Conservation (phyloP, 2,888 invertebrate genomes). For the Melipona beecheii region DNA sequence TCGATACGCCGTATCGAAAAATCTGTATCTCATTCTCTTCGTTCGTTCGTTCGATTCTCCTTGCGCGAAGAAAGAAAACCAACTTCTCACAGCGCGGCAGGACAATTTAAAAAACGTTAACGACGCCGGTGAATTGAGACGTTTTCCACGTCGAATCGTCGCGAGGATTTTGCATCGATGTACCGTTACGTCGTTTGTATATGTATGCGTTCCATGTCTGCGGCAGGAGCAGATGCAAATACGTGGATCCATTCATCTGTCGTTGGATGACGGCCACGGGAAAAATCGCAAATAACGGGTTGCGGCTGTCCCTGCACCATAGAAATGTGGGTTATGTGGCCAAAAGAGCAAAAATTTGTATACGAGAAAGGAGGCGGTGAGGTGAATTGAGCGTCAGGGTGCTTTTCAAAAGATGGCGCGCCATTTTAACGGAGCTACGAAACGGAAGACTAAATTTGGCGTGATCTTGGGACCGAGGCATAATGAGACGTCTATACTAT, state of each 20-base stretch:
- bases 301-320: slow-evolving; percentile 77
- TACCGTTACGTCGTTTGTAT: slow-evolving; percentile 74
- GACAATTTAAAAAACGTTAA: slow-evolving; percentile 34
- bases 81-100: slow-evolving; percentile 24
- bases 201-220: slow-evolving; percentile 35
- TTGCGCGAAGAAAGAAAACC: background rate
- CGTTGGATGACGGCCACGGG: slow-evolving; percentile 63
- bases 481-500: slow-evolving; percentile 69
- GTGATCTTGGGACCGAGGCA: slow-evolving; percentile 76
- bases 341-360: slow-evolving; percentile 83
- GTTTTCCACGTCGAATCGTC: slow-evolving; percentile 52
- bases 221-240: slow-evolving; percentile 76
- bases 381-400: slow-evolving; percentile 68
- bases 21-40: background rate
- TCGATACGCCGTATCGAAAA: background rate
- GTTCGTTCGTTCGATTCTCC: background rate
- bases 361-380: slow-evolving; percentile 77
- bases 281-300: slow-evolving; percentile 82
- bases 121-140: slow-evolving; percentile 63
- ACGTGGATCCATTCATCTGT: slow-evolving; percentile 65
- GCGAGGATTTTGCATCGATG: slow-evolving; percentile 47
- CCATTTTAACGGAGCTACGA: slow-evolving; percentile 60
- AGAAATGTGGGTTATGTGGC: slow-evolving; percentile 83
- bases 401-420: slow-evolving; percentile 64
- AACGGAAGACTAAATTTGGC: slow-evolving; percentile 78